Evolutionary conservation across 2,888 invertebrate genomes (phyloP).

Genomic region (Pantelozetes paolii): DNA sequence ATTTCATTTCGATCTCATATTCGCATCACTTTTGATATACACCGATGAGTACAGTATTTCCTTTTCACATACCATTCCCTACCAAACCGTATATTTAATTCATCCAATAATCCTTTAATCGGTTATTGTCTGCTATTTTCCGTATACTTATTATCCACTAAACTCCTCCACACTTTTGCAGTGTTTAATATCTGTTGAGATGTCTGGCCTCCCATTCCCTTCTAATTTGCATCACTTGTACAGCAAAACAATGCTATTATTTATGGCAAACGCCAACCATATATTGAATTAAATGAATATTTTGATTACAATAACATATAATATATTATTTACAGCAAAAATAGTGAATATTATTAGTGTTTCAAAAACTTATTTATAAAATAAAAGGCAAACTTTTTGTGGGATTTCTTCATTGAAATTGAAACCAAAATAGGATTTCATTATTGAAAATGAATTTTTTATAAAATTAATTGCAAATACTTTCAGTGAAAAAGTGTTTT

Average conservation of each 20-base stretch:
- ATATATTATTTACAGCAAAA: too few species aligned
- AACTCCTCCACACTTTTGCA: background rate
- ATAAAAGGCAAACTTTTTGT: too few species aligned
- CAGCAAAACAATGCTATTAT: background rate
- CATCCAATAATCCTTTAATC: background rate
- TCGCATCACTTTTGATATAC: too few species aligned
- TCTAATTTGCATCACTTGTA: background rate
- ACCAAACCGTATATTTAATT: background rate
- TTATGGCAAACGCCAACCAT: background rate
- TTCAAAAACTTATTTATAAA: too few species aligned
- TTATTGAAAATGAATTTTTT: too few species aligned
- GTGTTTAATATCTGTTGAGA: background rate
- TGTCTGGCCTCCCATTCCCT: background rate
- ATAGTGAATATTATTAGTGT: too few species aligned
- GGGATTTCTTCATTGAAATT: too few species aligned
- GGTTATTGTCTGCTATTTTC: conserved; percentile 1
- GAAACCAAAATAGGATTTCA: too few species aligned
- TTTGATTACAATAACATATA: too few species aligned
- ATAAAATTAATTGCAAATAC: too few species aligned
- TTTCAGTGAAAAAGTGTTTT: too few species aligned
- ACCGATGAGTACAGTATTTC: background rate
- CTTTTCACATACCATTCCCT: background rate
- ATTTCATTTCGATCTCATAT: too few species aligned
- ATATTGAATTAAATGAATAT: background rate
- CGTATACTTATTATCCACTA: background rate